Evolutionary conservation across 2,888 invertebrate species (phyloP), one percentile per base, ranked within the genome.

Genomic region (Lepidonotus clava): DNA sequence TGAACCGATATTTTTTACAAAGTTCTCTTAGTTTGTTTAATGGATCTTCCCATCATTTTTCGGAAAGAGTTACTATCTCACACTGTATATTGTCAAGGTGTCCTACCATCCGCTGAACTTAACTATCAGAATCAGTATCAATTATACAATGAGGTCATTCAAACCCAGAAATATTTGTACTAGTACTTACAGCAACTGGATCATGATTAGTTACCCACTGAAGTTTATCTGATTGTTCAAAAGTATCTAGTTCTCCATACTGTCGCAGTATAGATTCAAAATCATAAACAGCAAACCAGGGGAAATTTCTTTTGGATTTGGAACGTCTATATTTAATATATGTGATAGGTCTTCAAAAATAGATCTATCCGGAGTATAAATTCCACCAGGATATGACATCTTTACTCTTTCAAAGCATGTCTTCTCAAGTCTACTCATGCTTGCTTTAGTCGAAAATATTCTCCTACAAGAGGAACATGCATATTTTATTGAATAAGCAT

Each of bases 261-360:
- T 61, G 34, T 21, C 28, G 36, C 14, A 84, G 34, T n/a, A 84
- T 34, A 1, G 32, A 56, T 32, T 41, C 84, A 61, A 61, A 84
- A 21, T 84, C 53, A 24, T 34, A 38, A 40, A 14, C 14, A 11
- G 56, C 51, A 61, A 84, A 40, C 61, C 61, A 76, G 76, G 76
- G 24, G 24, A 61, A 21, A 18, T n/a, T 1, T 38, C 8, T 2
- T n/a, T 6, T 34, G n/a, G n/a, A n/a, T n/a, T n/a, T n/a, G n/a
- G n/a, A n/a, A n/a, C n/a, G n/a, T n/a, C n/a, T n/a, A n/a, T n/a
- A 5, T n/a, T 32, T 1, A 53, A 28, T 5, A n/a, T n/a, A 8
- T 84, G 56, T 61, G 56, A 32, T 1, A 53, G 24, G 8, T 84
- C 34, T 61, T 84, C 84, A n/a, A 84, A 84, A 2, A 84, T 61